Base-by-base conservation (phyloP, 2,888 invertebrate genomes). In the Morpho achilles region DNA sequence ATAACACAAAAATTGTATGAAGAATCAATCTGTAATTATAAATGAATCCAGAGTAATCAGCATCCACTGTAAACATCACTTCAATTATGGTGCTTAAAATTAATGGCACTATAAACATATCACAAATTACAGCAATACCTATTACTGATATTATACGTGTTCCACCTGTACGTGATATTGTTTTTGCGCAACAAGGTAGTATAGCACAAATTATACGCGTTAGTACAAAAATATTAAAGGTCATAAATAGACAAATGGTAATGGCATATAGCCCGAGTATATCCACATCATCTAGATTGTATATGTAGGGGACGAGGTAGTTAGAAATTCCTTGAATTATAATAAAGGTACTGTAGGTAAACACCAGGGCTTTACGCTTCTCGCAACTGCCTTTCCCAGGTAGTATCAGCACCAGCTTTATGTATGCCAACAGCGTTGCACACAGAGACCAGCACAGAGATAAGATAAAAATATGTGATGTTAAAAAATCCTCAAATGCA, bases 401-500 rank as follows among this genome's bases (percentile, higher is more conserved):
- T 42, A 63, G 58, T 10, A 66, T 7, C 8, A 68, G 39, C 7
- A 68, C 69, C 8, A 69, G 50, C 32, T 61, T 66, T 1, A 58
- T 9, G 47, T 67, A 69, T 3, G 67, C 66, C 8, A 66, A 49
- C 7, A 67, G 22, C 0, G 64, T 56, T 8, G 67, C 63, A 46
- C 66, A 67, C 7, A 67, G 7, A 0, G 69, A 66, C 66, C 68
- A 68, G 8, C 67, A 62, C 8, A 66, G 22, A 0, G 58, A 43
- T 2, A 45, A 32, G 1, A 62, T 40, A 7, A 66, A 64, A 3
- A 66, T 32, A n/a, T 63, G 62, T 0, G 41, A 9, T 8, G 52
- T 46, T 8, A 63, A 39, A 7, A 5, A 9, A 10, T 8, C n/a
- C 7, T 52, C 7, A 10, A 7, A 1, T n/a, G 32, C 32, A 32